Percentiles rank a stretch among this genome's conserved stretches.
These are phyloP conservation scores for Corydoras maculifer DNA, from an alignment of 2,113 vertebrate genomes.

Conservation along the genomic window DNA sequence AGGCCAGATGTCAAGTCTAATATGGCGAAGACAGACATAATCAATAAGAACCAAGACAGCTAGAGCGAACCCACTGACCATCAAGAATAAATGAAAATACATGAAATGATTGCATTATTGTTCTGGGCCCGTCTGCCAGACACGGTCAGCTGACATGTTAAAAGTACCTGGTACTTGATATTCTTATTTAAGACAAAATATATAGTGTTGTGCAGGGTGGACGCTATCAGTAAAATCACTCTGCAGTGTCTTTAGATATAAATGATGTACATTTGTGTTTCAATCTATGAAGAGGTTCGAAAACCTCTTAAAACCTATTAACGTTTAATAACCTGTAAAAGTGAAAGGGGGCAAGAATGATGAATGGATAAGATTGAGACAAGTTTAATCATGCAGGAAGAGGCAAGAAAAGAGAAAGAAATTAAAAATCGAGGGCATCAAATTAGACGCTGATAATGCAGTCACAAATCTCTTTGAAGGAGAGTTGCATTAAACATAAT, in stretches of 20 bases:
- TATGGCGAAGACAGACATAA: constrained; percentile 30
- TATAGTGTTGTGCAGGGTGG: not conserved
- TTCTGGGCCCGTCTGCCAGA: constrained; percentile 15
- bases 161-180: constrained; percentile 14
- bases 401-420: not conserved
- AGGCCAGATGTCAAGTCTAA: constrained; percentile 34
- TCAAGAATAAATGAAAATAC: constrained; percentile 27
- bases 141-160: constrained; percentile 2
- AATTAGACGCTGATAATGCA: constrained; percentile 25
- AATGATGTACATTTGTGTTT: constrained; percentile 13
- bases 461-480: not conserved
- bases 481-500: constrained; percentile 30
- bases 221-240: not conserved
- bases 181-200: not conserved
- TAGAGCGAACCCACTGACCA: constrained; percentile 21
- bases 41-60: constrained; percentile 24
- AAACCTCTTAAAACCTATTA: not conserved
- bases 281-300: not conserved
- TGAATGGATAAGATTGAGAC: not conserved
- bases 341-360: not conserved
- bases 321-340: not conserved
- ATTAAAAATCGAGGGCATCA: not conserved
- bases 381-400: constrained; percentile 8
- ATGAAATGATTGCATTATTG: constrained; percentile 14
- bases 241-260: not conserved